phyloP scores from a whole-genome alignment of 2,113 vertebrate genomes.

The human (Homo sapiens) region GRCh38 chr16:5199001-5199500 shows the following conservation, averaged over 20 bases:
- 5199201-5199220: background rate
- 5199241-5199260: background rate
- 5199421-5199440: background rate
- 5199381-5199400: background rate
- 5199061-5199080: background rate
- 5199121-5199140: background rate
- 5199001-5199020: background rate
- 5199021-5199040: background rate
- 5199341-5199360: background rate
- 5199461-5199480: too few species aligned
- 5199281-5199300: background rate
- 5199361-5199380: background rate
- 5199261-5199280: background rate
- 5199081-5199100: background rate
- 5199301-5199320: background rate
- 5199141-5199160: background rate
- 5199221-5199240: background rate
- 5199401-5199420: background rate
- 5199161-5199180: background rate
- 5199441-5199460: background rate
- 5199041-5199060: background rate
- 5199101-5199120: background rate
- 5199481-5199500: background rate
- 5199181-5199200: background rate
- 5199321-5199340: background rate